Conservation (phyloP, 2,888 invertebrate species). For the Sericinus montela region DNA sequence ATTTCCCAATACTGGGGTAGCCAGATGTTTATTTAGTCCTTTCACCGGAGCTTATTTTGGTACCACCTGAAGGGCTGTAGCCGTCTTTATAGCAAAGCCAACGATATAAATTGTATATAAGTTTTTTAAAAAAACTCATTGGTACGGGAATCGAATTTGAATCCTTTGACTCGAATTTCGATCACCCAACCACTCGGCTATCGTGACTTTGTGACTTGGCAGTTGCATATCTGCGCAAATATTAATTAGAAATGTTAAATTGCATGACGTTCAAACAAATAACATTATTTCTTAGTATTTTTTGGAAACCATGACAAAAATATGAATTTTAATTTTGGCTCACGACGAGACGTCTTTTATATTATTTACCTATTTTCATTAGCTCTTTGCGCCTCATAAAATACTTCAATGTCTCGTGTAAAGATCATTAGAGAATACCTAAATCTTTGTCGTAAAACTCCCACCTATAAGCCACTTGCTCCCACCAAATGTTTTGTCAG, state of each 20-base stretch:
- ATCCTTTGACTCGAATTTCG: too few relatives aligned
- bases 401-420: slow-evolving; percentile 21
- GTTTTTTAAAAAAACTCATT: too few relatives aligned
- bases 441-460: slow-evolving; percentile 1
- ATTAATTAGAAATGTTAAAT: slow-evolving; percentile 8
- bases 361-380: slow-evolving; percentile 7
- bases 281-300: background rate
- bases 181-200: too few relatives aligned
- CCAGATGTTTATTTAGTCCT: too few relatives aligned
- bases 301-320: background rate
- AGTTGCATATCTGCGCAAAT: slow-evolving; percentile 8
- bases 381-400: slow-evolving; percentile 20
- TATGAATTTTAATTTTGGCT: background rate
- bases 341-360: background rate
- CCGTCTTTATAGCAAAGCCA: too few relatives aligned
- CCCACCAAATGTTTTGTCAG: background rate
- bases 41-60: too few relatives aligned
- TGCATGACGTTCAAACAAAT: background rate
- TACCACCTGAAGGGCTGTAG: too few relatives aligned
- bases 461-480: background rate
- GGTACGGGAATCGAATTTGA: too few relatives aligned
- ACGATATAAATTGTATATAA: too few relatives aligned
- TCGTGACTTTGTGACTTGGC: too few relatives aligned
- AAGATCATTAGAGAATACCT: slow-evolving; percentile 18
- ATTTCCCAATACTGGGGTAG: too few relatives aligned